Conservation (phyloP, 2,113 vertebrate species). For the Rhadina sibilatrix region DNA sequence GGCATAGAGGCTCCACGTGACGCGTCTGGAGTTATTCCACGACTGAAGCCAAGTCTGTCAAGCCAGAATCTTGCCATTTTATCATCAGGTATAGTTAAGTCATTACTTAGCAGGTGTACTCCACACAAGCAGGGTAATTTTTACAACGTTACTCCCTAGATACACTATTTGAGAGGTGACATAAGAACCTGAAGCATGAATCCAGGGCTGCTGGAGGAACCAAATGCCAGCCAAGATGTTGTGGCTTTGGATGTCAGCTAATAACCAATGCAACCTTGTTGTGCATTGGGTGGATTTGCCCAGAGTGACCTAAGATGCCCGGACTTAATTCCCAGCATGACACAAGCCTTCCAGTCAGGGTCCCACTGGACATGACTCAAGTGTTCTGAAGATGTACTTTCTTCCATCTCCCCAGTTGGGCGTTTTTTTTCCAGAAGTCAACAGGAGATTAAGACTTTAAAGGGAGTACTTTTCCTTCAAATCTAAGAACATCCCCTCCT, state of each 20-base stretch:
- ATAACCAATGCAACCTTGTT: not conserved
- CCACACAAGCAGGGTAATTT: not conserved
- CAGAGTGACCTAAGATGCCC: not conserved
- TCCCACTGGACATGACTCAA: constrained; percentile 45
- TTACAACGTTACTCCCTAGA: not conserved
- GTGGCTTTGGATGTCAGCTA: not conserved
- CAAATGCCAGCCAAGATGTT: not conserved
- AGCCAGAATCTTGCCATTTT: not conserved
- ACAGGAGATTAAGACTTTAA: not conserved
- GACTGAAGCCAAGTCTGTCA: not conserved
- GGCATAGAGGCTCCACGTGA: not conserved
- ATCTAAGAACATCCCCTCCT: not conserved
- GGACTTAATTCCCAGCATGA: constrained; percentile 20
- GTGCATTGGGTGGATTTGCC: not conserved
- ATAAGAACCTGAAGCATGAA: not conserved
- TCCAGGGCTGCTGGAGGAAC: not conserved
- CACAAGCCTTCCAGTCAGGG: not conserved
- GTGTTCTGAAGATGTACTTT: constrained; percentile 28
- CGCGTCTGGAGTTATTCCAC: not conserved
- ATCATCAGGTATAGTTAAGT: not conserved
- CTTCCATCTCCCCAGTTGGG: not conserved
- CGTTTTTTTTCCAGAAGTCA: not conserved
- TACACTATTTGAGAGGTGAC: not conserved
- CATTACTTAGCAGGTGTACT: not conserved
- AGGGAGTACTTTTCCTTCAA: not conserved